These are phyloP conservation scores for Nephrocerus scutellatus DNA, from an alignment of 2,888 invertebrate species.

Conservation along the genomic window DNA sequence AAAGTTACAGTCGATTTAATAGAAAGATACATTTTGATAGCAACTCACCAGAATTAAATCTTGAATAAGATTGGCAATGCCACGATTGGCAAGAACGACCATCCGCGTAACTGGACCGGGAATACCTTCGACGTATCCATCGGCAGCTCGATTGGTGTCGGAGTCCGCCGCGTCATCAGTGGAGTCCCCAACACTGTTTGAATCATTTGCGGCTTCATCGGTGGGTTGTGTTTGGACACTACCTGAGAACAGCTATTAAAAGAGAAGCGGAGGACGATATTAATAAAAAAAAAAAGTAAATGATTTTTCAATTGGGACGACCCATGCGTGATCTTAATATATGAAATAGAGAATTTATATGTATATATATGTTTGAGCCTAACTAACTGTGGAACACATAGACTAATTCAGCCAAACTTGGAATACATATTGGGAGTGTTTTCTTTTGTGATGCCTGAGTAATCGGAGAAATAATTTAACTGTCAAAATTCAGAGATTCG, in stretches of 20 bases:
- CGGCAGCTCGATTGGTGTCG: conserved; percentile 51
- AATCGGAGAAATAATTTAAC: too few species aligned
- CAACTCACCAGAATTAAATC: conserved; percentile 74
- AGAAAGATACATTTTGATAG: not conserved
- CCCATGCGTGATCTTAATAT: too few species aligned
- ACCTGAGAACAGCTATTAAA: conserved; percentile 69
- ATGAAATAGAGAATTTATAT: too few species aligned
- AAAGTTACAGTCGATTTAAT: not conserved
- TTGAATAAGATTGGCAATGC: conserved; percentile 78
- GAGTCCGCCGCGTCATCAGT: conserved; percentile 51
- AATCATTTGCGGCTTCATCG: conserved; percentile 52
- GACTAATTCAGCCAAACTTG: too few species aligned
- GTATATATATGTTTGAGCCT: too few species aligned
- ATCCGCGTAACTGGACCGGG: conserved; percentile 82
- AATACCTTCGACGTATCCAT: conserved; percentile 71
- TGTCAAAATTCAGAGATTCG: too few species aligned
- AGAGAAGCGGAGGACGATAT: too few species aligned
- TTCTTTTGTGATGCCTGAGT: too few species aligned
- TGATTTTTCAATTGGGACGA: conserved; percentile 1
- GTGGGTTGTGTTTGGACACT: conserved; percentile 59
- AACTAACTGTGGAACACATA: too few species aligned
- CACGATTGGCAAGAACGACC: conserved; percentile 80
- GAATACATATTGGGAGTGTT: too few species aligned
- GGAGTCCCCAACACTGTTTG: conserved; percentile 45
- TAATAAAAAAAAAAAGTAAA: conserved; percentile 2